Evolutionary conservation across 2,888 invertebrate genomes (phyloP), one percentile per base, ranked within the genome.

Genomic region (Sarcophaga variegata): DNA sequence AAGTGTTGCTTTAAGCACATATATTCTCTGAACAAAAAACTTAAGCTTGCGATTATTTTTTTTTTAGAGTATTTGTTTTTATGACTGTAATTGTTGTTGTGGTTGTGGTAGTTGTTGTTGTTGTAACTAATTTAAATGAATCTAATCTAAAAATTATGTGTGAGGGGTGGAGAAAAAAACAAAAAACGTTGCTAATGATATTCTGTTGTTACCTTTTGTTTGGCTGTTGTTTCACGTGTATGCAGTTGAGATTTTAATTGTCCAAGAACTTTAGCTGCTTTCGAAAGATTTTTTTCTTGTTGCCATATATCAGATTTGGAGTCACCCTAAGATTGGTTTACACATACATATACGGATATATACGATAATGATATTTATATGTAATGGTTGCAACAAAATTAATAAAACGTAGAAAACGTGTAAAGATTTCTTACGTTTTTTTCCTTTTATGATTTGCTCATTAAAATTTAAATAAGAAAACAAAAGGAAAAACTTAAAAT

Each of bases 241-340:
- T 94, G 93, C 90, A 94, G 93, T 90, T 94, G 94, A 87, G 93
- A 93, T 92, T 94, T 94, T 91, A 92, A 93, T 91, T 94, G 94
- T 91, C 94, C 94, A 91, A 94, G 93, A 92, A 94, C 93, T 93
- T 94, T 94, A 90, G 94, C 94, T 92, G 94, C 94, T 93, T 94
- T 94, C 90, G 94, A 93, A 91, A 94, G 93, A 91, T 94, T 94
- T 93, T 94, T 94, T 93, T 94, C 93, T 93, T 93, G 93, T 92
- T 93, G 93, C 93, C 93, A 93, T 91, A 93, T 93, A 93, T 93
- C 94, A 90, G 93, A 92, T 92, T 93, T 93, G 90, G 91, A 91
- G 92, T 93, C 93, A 85, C 93, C 93, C 93, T 93, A 92, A 86
- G 76, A 71, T 84, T 83, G 54, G 11, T 71, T 87, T 37, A 37